phyloP scores from a whole-genome alignment of 2,113 vertebrate genomes.

The Stigmatopora argus region DNA sequence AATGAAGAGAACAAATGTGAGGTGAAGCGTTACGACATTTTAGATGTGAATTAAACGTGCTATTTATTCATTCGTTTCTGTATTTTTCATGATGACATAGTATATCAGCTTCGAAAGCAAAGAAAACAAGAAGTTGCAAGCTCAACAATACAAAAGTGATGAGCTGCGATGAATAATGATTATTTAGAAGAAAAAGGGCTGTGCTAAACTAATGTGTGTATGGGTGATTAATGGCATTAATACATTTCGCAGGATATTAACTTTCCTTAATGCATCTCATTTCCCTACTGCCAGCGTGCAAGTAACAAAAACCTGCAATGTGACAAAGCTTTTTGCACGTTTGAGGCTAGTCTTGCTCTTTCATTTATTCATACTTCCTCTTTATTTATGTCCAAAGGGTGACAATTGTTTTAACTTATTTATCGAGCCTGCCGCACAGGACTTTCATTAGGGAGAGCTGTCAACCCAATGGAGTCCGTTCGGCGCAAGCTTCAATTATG shows the following conservation, averaged over 20 bases:
- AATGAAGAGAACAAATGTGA: not conserved
- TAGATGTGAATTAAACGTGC: not conserved
- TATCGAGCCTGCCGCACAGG: not conserved
- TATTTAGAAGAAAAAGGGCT: not conserved
- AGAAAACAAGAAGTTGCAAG: not conserved
- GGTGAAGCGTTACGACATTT: not conserved
- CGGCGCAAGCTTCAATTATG: slow-evolving; percentile 1
- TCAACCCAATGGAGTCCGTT: not conserved
- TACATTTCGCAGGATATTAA: slow-evolving; percentile 5
- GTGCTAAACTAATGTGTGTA: not conserved
- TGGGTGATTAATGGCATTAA: slow-evolving; percentile 2
- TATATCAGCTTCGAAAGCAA: not conserved
- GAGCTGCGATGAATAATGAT: not conserved
- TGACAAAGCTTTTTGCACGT: slow-evolving; percentile 1
- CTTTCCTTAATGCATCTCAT: slow-evolving; percentile 1
- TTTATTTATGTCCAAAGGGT: slow-evolving; percentile 1
- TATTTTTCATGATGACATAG: not conserved
- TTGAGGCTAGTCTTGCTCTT: not conserved
- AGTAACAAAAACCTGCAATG: not conserved
- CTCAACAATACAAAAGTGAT: not conserved
- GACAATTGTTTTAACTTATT: slow-evolving; percentile 2
- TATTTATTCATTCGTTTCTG: not conserved
- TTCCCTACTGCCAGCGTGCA: not conserved
- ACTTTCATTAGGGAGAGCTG: not conserved
- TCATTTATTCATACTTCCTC: not conserved